Evolutionary conservation across 2,888 invertebrate species (phyloP), one percentile per base, ranked within the genome.

Genomic region (Junonia oenone): DNA sequence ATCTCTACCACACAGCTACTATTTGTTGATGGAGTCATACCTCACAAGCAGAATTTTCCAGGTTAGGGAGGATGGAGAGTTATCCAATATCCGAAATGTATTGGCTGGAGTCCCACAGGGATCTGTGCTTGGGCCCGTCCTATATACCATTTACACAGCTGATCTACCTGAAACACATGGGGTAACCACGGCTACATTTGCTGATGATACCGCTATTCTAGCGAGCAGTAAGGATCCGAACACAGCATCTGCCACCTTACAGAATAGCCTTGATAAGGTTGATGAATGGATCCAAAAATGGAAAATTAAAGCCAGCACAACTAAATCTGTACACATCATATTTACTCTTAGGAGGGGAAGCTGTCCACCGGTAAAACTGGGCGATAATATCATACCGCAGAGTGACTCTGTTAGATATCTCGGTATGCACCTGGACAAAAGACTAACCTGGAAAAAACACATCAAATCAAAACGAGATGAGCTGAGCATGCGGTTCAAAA

Each of bases 261-360:
- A 38, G 35, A 15, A 19, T 8, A 13, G 45, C 33, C 4, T 22
- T 3, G 5, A 22, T 22, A 22, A 22, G 5, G 5, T 22, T 22
- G 22, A 22, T 3, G 3, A 22, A 5, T 22, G 22, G 22, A 2
- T 22, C 2, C 2, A 9, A 31, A 11, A 8, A 11, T 46, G 46
- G 46, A n/a, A 17, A 35, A 37, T 52, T 8, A 35, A 38, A 46
- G 52, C 17, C 15, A 52, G 37, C 13, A 17, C 38, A 9, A 11
- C 27, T 2, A 46, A 52, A 29, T 46, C 52, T 0, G 5, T 6
- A 1, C 51, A 51, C 22, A 35, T 45, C 2, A 43, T 33, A 3
- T 51, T 45, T n/a, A 26, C 51, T 0, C 46, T 53, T 11, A 37
- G 9, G 3, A 45, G 14, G 6, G 45, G 45, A 1, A 3, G 13